A percentile compares a stretch with the other conserved stretches of the same genome.
These are phyloP conservation scores for Ophion slaviceki DNA, from an alignment of 2,888 invertebrate species.

Conservation along the genomic window DNA sequence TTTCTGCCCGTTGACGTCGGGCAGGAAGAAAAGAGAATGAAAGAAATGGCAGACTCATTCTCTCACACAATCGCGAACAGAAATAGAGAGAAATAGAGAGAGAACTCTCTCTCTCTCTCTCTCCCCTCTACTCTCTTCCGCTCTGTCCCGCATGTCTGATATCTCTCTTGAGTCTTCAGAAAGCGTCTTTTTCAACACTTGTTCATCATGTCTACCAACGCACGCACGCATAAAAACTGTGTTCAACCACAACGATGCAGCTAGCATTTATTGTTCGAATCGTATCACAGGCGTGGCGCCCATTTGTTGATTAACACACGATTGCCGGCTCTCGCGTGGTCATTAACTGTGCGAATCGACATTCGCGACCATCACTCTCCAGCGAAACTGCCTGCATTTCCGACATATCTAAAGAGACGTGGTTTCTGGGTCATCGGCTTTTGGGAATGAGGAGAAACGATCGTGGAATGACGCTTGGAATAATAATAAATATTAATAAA, in stretches of 20 bases:
- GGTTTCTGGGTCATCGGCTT: conserved; percentile 60
- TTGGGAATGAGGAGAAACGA: conserved; percentile 13
- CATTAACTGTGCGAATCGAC: conserved; percentile 48
- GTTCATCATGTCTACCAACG: not conserved
- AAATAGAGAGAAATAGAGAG: no score
- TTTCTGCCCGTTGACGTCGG: conserved; percentile 49
- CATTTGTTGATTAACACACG: conserved; percentile 11
- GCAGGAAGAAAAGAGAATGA: not conserved
- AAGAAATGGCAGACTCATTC: conserved; percentile 1
- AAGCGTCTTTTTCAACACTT: not conserved
- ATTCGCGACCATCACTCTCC: conserved; percentile 18
- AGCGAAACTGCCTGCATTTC: conserved; percentile 42
- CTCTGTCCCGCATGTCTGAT: not conserved
- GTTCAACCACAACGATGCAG: not conserved
- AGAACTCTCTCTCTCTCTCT: conserved; percentile 22
- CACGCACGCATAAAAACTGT: not conserved
- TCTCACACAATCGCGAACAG: not conserved
- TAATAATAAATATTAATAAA: conserved; percentile 39
- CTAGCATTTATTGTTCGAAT: not conserved
- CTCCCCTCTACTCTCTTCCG: conserved; percentile 3
- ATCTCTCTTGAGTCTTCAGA: not conserved
- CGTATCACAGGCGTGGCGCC: conserved; percentile 3
- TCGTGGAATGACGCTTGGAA: conserved; percentile 23
- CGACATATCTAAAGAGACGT: conserved; percentile 39
- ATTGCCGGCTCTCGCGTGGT: conserved; percentile 53